phyloP scores from a whole-genome alignment of 1,140 invertebrate species.

The Drosophila tani region DNA sequence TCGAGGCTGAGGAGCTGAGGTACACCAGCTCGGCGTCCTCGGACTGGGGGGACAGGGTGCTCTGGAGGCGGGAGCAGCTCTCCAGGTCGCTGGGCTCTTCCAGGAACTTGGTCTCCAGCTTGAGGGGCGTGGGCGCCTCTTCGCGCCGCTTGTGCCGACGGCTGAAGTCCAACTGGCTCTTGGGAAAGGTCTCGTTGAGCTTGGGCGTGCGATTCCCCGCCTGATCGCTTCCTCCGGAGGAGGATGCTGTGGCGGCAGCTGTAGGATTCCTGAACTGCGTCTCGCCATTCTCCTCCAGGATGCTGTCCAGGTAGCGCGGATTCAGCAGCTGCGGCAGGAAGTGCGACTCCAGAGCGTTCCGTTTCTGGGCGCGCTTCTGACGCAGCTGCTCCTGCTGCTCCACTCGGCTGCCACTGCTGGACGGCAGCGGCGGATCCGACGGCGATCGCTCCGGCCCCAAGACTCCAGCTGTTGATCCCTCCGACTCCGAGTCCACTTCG shows the following conservation, averaged over 20 bases:
- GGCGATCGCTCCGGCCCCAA: slow-evolving; percentile 29
- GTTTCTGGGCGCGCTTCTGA: slow-evolving; percentile 85
- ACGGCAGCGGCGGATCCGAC: slow-evolving; percentile 49
- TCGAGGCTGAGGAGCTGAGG: slow-evolving; percentile 78
- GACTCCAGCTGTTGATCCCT: slow-evolving; percentile 19
- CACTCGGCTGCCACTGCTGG: slow-evolving; percentile 45
- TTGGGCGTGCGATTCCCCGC: slow-evolving; percentile 37
- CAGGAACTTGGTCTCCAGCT: slow-evolving; percentile 75
- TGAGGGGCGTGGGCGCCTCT: slow-evolving; percentile 60
- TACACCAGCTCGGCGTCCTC: slow-evolving; percentile 79
- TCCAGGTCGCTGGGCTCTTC: slow-evolving; percentile 69
- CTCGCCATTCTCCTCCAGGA: slow-evolving; percentile 88
- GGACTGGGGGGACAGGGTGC: slow-evolving; percentile 61
- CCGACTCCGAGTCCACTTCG: slow-evolving; percentile 74
- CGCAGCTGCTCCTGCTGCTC: slow-evolving; percentile 75
- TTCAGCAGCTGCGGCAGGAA: slow-evolving; percentile 86
- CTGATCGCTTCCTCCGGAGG: slow-evolving; percentile 14
- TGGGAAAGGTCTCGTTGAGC: slow-evolving; percentile 69
- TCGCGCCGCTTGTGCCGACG: slow-evolving; percentile 66
- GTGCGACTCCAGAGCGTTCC: slow-evolving; percentile 86
- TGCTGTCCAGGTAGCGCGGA: slow-evolving; percentile 87
- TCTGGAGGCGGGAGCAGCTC: slow-evolving; percentile 66
- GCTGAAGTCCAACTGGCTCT: slow-evolving; percentile 75
- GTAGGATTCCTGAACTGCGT: slow-evolving; percentile 65
- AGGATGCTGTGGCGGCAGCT: slow-evolving; percentile 4